Evolutionary conservation across 2,888 invertebrate species (phyloP), one percentile per base, ranked within the genome.

Genomic region (Blera fallax): DNA sequence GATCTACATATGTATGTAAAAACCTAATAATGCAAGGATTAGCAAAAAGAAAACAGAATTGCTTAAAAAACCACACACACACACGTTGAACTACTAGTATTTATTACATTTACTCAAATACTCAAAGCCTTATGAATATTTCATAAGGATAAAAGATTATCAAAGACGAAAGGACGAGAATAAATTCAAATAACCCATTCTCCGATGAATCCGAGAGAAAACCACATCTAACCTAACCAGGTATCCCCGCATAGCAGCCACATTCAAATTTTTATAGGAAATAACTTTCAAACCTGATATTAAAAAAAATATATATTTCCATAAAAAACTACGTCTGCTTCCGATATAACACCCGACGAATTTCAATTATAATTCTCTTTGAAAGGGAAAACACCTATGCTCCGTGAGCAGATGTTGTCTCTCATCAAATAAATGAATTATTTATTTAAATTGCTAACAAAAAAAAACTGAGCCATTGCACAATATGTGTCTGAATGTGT

Each of bases 381-480:
- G 72, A 81, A 76, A 76, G 76, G 69, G 64, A 81, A 81, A 81
- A 54, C 70, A 32, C 60, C 60, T 60, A 29, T 43, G 24, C 40
- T 54, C n/a, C 56, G 16, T 32, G 14, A 64, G 14, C 58, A 70
- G 64, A 70, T 64, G 77, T 64, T 40, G 70, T 43, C 34, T 70
- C 40, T 6, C 29, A n/a, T 27, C 27, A 27, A 77, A n/a, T 24
- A 52, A 45, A 69, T 62, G 69, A 70, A 77, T 77, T 29, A 77
- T 67, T 60, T 48, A 77, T 58, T 24, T n/a, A n/a, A n/a, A n/a
- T n/a, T n/a, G n/a, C n/a, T n/a, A n/a, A 24, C 24, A 3, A 24
- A 24, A 18, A 29, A 62, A 73, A 50, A 40, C 14, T 37, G 1
- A 37, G 37, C 18, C 56, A 69, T 69, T 76, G 67, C 60, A 69